A percentile compares a stretch with the other conserved stretches of the same genome.
Conservation (phyloP, 1,140 invertebrate genomes). For the Eumeta japonica region DNA sequence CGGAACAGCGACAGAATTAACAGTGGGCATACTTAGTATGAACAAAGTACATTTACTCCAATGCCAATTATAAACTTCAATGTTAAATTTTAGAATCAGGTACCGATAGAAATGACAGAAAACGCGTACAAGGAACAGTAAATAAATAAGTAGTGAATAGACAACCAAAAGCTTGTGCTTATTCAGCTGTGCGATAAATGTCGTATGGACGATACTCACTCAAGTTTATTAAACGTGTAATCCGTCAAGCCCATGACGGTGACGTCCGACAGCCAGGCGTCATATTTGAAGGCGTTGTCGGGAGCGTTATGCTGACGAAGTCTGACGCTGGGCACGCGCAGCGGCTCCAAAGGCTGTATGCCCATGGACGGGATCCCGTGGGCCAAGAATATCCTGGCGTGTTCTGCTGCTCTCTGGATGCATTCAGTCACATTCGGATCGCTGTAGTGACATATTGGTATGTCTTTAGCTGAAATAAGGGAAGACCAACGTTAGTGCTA, state of each 20-base stretch:
- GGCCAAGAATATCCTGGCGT: constrained; percentile 29
- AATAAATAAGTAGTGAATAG: no score
- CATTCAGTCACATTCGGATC: constrained; percentile 62
- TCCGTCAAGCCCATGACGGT: constrained; percentile 43
- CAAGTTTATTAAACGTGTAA: constrained; percentile 47
- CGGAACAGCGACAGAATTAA: no score
- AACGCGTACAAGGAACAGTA: no score
- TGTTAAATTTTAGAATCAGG: no score
- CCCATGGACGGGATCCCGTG: constrained; percentile 35
- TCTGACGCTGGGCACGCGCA: constrained; percentile 41
- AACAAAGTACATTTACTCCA: no score
- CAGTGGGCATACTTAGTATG: no score
- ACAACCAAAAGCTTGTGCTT: no score
- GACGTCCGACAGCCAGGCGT: constrained; percentile 48
- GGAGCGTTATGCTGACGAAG: constrained; percentile 42
- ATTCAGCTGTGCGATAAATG: no score
- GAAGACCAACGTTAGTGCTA: no score
- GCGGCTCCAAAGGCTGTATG: constrained; percentile 40
- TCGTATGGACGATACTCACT: no score
- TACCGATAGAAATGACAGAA: no score
- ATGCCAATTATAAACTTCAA: no score
- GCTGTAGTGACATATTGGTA: constrained; percentile 59
- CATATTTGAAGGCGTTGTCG: constrained; percentile 42
- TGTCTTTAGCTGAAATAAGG: constrained; percentile 6
- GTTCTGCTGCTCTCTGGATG: constrained; percentile 54